Percentiles rank a stretch among this genome's conserved stretches.
Evolutionary conservation across 1,140 invertebrate genomes (phyloP).

Genomic region (Ruditapes philippinarum): DNA sequence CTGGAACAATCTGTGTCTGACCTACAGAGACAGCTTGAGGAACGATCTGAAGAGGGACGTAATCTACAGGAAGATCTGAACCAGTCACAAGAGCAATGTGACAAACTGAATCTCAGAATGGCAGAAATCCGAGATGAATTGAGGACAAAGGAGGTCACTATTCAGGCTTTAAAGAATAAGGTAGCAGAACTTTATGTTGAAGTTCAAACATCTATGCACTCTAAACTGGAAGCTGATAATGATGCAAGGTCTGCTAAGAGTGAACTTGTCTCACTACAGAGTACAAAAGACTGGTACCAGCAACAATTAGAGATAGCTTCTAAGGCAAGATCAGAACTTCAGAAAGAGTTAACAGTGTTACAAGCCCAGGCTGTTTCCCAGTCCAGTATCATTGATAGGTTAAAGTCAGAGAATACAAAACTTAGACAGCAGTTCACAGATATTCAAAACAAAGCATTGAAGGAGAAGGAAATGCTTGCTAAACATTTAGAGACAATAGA

Average conservation of each 20-base stretch:
- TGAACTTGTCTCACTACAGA: conserved; percentile 85
- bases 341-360: conserved; percentile 86
- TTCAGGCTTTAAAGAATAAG: conserved; percentile 87
- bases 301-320: conserved; percentile 86
- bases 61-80: conserved; percentile 84
- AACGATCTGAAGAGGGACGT: conserved; percentile 84
- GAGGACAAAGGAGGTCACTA: conserved; percentile 85
- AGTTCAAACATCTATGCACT: conserved; percentile 85
- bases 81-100: conserved; percentile 77
- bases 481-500: conserved; percentile 87
- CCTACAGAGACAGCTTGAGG: conserved; percentile 84
- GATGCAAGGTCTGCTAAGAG: conserved; percentile 84
- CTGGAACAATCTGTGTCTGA: conserved; percentile 84
- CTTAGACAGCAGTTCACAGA: conserved; percentile 85
- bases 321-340: conserved; percentile 83
- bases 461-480: conserved; percentile 87
- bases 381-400: conserved; percentile 84
- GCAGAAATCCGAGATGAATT: conserved; percentile 85
- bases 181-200: conserved; percentile 87
- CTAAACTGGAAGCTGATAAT: conserved; percentile 86
- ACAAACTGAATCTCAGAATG: conserved; percentile 82
- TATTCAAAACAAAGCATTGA: conserved; percentile 85
- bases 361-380: conserved; percentile 83
- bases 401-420: conserved; percentile 84
- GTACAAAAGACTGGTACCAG: conserved; percentile 87